Conservation (phyloP, 2,888 invertebrate genomes). For the Dugesia japonica region DNA sequence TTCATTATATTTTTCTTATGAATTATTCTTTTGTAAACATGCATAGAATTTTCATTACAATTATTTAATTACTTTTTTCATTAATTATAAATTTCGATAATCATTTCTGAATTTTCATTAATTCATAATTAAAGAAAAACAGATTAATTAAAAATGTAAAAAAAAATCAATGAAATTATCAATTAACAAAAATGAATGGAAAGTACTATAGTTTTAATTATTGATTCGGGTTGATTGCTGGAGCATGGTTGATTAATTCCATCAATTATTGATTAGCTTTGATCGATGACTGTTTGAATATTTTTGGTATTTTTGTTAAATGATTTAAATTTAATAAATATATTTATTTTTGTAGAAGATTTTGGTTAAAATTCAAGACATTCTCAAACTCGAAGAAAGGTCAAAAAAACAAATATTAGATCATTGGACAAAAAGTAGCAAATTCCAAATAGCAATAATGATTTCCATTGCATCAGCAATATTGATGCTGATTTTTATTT, state of each 20-base stretch:
- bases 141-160: conserved; percentile 20
- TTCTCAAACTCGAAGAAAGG: conserved; percentile 10
- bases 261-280: conserved; percentile 9
- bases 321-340: not conserved
- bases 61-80: too few relatives aligned
- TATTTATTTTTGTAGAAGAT: not conserved
- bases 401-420: not conserved
- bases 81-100: not conserved
- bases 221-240: not conserved
- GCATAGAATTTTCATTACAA: too few relatives aligned
- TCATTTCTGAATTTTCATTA: not conserved
- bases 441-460: not conserved
- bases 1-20: too few relatives aligned
- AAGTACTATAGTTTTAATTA: conserved; percentile 2
- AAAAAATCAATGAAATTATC: conserved; percentile 20
- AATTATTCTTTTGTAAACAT: too few relatives aligned
- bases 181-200: conserved; percentile 13
- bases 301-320: not conserved
- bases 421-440: not conserved
- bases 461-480: not conserved
- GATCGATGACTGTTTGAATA: not conserved
- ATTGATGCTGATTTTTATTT: conserved; percentile 16
- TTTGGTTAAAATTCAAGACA: conserved; percentile 2
- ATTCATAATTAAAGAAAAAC: not conserved
- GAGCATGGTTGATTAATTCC: conserved; percentile 14